Percentiles rank a stretch among this genome's conserved stretches.
These are phyloP conservation scores for Drosophila santomea DNA, from an alignment of 1,140 invertebrate species.

Conservation along the genomic window DNA sequence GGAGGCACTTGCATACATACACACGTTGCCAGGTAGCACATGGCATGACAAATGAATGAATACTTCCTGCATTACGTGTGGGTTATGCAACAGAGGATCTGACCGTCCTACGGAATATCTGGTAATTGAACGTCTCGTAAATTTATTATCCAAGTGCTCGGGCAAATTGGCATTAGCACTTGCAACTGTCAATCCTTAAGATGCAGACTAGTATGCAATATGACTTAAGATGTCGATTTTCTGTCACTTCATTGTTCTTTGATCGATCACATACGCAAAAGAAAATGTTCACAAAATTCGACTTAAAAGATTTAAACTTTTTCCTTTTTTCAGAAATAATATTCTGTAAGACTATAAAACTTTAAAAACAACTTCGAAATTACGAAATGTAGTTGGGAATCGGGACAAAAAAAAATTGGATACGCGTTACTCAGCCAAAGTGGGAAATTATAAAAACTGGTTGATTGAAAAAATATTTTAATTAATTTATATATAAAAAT, in stretches of 20 bases:
- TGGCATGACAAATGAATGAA: constrained; percentile 78
- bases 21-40: constrained; percentile 38
- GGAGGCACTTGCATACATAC: constrained; percentile 16
- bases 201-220: neutral
- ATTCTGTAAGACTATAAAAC: too few relatives aligned
- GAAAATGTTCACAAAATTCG: neutral
- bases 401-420: too few relatives aligned
- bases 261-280: too few relatives aligned
- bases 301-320: neutral
- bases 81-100: constrained; percentile 59
- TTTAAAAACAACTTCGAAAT: too few relatives aligned
- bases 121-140: constrained; percentile 9
- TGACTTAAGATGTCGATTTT: neutral
- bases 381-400: too few relatives aligned
- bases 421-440: too few relatives aligned
- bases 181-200: constrained; percentile 59
- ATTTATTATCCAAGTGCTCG: constrained; percentile 4
- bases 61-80: constrained; percentile 75
- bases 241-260: too few relatives aligned
- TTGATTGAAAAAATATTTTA: too few relatives aligned
- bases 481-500: too few relatives aligned
- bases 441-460: too few relatives aligned
- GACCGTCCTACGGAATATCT: constrained; percentile 25
- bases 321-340: too few relatives aligned
- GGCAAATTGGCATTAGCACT: constrained; percentile 32